Conservation (phyloP, 2,888 invertebrate species). For the Mycalesis mineus region DNA sequence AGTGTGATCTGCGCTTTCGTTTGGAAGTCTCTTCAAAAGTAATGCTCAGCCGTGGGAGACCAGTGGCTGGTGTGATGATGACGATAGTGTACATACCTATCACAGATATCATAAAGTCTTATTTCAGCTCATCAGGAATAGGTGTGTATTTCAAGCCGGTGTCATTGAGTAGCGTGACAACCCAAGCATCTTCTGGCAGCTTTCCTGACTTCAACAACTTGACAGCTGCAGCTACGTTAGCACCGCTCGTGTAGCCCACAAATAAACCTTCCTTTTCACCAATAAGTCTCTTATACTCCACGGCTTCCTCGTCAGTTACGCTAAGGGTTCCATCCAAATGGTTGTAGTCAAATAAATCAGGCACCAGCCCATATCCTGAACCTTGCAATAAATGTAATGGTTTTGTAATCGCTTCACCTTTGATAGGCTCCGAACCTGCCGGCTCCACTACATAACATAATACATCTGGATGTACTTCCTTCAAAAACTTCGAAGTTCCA, state of each 20-base stretch:
- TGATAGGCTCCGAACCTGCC: slow-evolving; percentile 60
- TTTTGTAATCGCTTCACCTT: slow-evolving; percentile 60
- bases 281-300: slow-evolving; percentile 53
- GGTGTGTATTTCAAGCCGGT: slow-evolving; percentile 68
- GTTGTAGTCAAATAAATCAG: slow-evolving; percentile 59
- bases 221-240: slow-evolving; percentile 67
- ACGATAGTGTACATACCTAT: no score
- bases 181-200: slow-evolving; percentile 60
- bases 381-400: slow-evolving; percentile 68
- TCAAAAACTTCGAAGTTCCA: slow-evolving; percentile 60
- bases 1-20: no score
- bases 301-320: slow-evolving; percentile 61
- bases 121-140: slow-evolving; percentile 41
- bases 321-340: slow-evolving; percentile 59
- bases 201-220: slow-evolving; percentile 57
- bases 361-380: slow-evolving; percentile 65
- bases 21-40: no score
- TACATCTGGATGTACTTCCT: slow-evolving; percentile 56
- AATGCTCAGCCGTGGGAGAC: no score
- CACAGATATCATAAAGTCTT: background rate
- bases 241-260: slow-evolving; percentile 68
- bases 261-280: slow-evolving; percentile 66
- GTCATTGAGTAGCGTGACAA: slow-evolving; percentile 63
- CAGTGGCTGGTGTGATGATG: no score
- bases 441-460: slow-evolving; percentile 63